Percentiles rank a stretch among this genome's conserved stretches.
phyloP scores from a whole-genome alignment of 2,888 invertebrate species.

The Cephus pulcher region DNA sequence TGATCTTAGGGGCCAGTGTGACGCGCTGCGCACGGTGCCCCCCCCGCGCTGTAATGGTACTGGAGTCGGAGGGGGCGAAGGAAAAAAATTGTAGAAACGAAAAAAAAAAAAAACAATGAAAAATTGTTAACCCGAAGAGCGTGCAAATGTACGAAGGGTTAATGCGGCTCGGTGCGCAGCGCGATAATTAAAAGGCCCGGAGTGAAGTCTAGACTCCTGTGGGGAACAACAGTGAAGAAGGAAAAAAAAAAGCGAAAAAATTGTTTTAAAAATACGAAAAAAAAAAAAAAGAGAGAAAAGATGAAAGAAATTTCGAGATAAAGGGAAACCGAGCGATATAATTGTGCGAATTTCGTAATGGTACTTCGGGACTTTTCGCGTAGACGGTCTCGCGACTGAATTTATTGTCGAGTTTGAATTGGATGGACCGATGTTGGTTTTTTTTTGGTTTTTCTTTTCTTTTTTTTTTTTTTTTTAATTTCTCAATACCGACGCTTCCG shows the following conservation, averaged over 20 bases:
- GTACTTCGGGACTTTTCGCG: not conserved
- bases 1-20: not conserved
- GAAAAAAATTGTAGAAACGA: not conserved
- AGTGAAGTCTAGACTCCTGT: not conserved
- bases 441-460: not conserved
- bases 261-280: not conserved
- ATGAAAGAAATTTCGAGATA: not conserved
- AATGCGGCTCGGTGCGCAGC: not conserved
- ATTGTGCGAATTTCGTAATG: not conserved
- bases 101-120: not conserved
- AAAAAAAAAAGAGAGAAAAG: not conserved
- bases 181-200: not conserved
- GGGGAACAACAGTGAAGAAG: not conserved
- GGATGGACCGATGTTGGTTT: not conserved
- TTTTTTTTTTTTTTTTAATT: no score
- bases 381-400: not conserved
- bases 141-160: not conserved
- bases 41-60: not conserved
- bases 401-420: not conserved
- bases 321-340: not conserved
- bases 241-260: not conserved
- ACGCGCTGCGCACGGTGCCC: not conserved
- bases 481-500: not conserved
- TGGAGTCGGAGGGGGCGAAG: not conserved
- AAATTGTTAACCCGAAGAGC: not conserved